Evolutionary conservation across 2,888 invertebrate species (phyloP).

Genomic region (Yponomeuta malinellus): DNA sequence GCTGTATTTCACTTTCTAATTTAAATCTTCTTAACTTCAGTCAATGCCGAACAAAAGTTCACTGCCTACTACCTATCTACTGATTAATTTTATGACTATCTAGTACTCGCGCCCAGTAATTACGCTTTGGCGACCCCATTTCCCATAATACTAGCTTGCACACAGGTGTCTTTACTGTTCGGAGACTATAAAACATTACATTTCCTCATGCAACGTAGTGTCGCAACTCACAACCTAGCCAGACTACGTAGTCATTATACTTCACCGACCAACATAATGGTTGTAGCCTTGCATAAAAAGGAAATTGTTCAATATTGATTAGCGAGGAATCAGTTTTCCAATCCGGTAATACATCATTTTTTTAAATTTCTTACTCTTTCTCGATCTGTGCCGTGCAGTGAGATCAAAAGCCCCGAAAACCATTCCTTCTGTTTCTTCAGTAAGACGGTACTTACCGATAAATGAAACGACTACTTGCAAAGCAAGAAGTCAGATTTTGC

Average conservation of each 20-base stretch:
- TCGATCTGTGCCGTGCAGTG: too few species aligned
- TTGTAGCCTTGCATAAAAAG: neutral
- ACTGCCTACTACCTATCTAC: neutral
- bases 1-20: neutral
- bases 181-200: neutral
- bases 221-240: neutral
- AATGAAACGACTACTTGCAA: too few species aligned
- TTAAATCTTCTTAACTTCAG: neutral
- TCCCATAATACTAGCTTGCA: neutral
- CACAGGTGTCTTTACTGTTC: neutral
- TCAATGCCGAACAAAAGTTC: constrained; percentile 4
- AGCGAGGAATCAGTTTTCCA: neutral
- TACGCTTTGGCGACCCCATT: neutral
- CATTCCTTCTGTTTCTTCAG: too few species aligned
- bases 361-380: too few species aligned
- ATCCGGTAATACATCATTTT: neutral
- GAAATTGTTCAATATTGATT: neutral
- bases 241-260: neutral
- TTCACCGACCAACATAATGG: neutral
- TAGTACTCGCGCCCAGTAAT: neutral
- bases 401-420: too few species aligned
- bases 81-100: neutral
- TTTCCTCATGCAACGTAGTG: neutral
- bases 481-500: too few species aligned
- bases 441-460: too few species aligned